Conservation (phyloP, 1,140 invertebrate species). For the Potamilus streckersoni region DNA sequence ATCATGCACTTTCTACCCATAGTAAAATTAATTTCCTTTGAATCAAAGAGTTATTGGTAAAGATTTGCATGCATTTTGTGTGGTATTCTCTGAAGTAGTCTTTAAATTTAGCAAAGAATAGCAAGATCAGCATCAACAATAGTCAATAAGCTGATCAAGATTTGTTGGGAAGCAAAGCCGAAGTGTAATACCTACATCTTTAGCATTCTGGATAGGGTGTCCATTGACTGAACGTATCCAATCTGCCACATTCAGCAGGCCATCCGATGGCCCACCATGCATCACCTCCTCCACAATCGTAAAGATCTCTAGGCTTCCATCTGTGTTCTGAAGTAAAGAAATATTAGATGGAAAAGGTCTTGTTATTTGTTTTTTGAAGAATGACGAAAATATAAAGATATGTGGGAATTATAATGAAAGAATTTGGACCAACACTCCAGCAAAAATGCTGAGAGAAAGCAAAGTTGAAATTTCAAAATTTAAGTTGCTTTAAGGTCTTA, state of each 20-base stretch:
- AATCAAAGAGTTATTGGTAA: too few relatives aligned
- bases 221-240: slow-evolving; percentile 37
- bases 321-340: not conserved
- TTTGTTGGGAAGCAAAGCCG: too few relatives aligned
- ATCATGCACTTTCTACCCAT: too few relatives aligned
- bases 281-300: slow-evolving; percentile 25
- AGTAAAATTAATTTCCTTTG: too few relatives aligned
- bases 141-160: too few relatives aligned
- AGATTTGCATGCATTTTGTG: too few relatives aligned
- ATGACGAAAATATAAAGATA: slow-evolving; percentile 6
- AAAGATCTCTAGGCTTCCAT: slow-evolving; percentile 13
- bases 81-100: too few relatives aligned
- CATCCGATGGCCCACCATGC: slow-evolving; percentile 11
- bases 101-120: too few relatives aligned
- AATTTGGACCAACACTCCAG: not conserved
- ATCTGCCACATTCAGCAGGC: slow-evolving; percentile 23
- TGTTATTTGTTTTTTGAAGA: not conserved
- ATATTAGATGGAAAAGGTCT: not conserved
- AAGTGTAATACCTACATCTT: slow-evolving; percentile 10
- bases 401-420: not conserved
- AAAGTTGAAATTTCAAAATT: not conserved
- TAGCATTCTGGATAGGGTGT: slow-evolving; percentile 14
- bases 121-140: too few relatives aligned
- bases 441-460: not conserved
- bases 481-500: too few relatives aligned